A percentile compares a stretch with the other conserved stretches of the same genome.
phyloP scores from a whole-genome alignment of 1,140 invertebrate genomes.

The Penaeus japonicus region DNA sequence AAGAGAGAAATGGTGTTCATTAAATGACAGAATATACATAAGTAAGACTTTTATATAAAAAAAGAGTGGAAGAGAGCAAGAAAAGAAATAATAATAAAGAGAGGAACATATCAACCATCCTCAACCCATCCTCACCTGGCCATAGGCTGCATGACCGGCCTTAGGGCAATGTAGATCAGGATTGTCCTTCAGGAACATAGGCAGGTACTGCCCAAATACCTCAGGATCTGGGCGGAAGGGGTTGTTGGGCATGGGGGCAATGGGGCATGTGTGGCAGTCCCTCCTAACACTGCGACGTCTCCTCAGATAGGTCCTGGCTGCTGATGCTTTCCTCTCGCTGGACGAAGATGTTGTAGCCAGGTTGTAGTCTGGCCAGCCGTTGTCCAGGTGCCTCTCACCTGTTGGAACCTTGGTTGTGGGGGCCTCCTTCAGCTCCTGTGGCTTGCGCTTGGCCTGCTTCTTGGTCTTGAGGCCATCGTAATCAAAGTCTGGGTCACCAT shows the following conservation, averaged over 20 bases:
- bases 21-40: no score
- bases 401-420: background rate
- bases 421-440: background rate
- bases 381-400: constrained; percentile 4
- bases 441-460: background rate
- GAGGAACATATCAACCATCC: background rate
- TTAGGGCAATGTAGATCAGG: constrained; percentile 81
- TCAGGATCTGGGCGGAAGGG: constrained; percentile 63
- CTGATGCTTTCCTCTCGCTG: background rate
- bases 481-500: constrained; percentile 11
- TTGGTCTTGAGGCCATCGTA: background rate
- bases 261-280: constrained; percentile 54
- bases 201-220: constrained; percentile 78
- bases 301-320: background rate
- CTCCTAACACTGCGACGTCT: background rate
- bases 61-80: background rate
- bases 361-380: constrained; percentile 52
- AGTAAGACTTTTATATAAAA: background rate
- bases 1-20: no score
- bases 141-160: constrained; percentile 80
- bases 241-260: constrained; percentile 45
- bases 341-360: background rate
- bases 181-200: constrained; percentile 83
- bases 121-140: constrained; percentile 63
- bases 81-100: background rate